These are phyloP conservation scores for Apocheima hispidaria DNA, from an alignment of 2,888 invertebrate genomes.

Conservation along the genomic window DNA sequence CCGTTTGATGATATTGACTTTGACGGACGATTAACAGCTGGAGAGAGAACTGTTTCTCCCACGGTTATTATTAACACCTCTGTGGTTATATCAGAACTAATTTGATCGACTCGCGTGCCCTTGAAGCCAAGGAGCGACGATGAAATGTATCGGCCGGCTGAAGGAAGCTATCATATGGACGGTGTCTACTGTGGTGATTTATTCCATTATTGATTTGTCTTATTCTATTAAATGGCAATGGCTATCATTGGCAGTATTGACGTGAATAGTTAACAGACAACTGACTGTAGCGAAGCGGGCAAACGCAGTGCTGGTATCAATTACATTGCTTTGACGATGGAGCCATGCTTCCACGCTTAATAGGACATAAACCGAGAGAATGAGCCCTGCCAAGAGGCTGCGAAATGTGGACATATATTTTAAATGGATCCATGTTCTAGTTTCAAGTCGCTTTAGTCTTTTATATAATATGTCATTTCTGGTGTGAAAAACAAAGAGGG, in stretches of 20 bases:
- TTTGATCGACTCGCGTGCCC: constrained; percentile 3
- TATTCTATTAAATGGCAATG: background rate
- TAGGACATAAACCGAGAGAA: constrained; percentile 3
- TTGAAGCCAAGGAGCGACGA: background rate
- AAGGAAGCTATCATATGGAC: background rate
- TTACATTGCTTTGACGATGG: constrained; percentile 1
- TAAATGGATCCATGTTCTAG: background rate
- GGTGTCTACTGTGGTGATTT: background rate
- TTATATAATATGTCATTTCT: no score
- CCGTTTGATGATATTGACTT: constrained; percentile 44
- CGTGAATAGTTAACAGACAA: constrained; percentile 14
- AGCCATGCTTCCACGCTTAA: constrained; percentile 8
- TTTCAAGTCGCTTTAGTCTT: no score
- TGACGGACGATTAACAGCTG: constrained; percentile 46
- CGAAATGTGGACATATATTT: constrained; percentile 5
- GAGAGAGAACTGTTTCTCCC: constrained; percentile 24
- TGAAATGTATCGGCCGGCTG: background rate
- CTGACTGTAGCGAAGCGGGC: constrained; percentile 1
- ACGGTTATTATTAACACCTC: constrained; percentile 30
- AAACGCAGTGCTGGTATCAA: background rate
- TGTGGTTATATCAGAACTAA: constrained; percentile 16
- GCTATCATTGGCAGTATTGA: constrained; percentile 16
- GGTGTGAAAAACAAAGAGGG: no score
- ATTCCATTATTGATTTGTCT: background rate
- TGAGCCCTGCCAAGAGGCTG: background rate